Evolutionary conservation across 2,888 invertebrate species (phyloP).

Genomic region (Cheiracanthium punctorium): DNA sequence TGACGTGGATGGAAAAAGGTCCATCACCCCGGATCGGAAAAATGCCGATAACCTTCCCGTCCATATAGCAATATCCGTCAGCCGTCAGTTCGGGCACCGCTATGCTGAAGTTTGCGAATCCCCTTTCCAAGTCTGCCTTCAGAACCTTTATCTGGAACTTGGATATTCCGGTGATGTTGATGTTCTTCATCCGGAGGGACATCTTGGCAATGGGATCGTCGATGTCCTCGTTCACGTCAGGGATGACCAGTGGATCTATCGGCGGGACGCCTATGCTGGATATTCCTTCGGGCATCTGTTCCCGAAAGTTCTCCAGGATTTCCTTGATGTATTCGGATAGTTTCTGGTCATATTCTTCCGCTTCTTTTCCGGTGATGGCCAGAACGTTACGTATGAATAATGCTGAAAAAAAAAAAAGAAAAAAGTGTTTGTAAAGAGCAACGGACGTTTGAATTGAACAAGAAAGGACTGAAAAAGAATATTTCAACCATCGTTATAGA

Average conservation of each 20-base stretch:
- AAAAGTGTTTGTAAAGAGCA: too few species aligned
- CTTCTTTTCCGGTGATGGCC: background rate
- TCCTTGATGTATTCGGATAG: conserved; percentile 42
- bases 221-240: conserved; percentile 53
- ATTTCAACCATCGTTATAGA: too few species aligned
- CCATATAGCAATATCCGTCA: conserved; percentile 50
- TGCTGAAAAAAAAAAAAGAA: background rate
- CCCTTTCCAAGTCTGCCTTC: conserved; percentile 56
- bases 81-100: conserved; percentile 38
- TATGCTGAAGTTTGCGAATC: conserved; percentile 55
- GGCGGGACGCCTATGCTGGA: conserved; percentile 53
- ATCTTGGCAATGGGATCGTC: conserved; percentile 41
- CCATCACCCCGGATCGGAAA: conserved; percentile 54
- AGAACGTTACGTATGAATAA: background rate
- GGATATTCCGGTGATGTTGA: conserved; percentile 46
- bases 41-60: conserved; percentile 58
- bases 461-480: too few species aligned
- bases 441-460: too few species aligned
- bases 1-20: conserved; percentile 43
- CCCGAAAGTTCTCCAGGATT: conserved; percentile 64
- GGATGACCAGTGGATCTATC: conserved; percentile 47
- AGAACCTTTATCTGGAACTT: conserved; percentile 25
- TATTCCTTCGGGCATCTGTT: conserved; percentile 60
- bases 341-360: conserved; percentile 53
- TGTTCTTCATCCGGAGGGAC: conserved; percentile 40